A percentile compares a stretch with the other conserved stretches of the same genome.
Conservation (phyloP, 2,888 invertebrate species). For the Scaeva pyrastri region DNA sequence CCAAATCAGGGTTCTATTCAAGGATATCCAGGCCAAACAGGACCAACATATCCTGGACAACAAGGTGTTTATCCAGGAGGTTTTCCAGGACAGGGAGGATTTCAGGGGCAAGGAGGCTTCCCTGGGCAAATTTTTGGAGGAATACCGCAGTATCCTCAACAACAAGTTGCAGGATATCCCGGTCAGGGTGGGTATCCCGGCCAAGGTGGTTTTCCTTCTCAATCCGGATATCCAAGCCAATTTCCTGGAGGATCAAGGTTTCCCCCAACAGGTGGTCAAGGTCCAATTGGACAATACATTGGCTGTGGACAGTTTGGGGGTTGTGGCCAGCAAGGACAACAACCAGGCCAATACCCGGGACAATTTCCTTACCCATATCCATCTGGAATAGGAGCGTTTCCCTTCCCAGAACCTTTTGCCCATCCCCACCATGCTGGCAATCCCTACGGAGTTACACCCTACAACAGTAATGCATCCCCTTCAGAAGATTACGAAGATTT, state of each 20-base stretch:
- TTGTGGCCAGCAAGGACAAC: conserved; percentile 60
- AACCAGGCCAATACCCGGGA: conserved; percentile 55
- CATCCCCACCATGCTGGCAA: conserved; percentile 34
- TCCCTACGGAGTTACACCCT: conserved; percentile 63
- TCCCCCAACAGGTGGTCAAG: conserved; percentile 69
- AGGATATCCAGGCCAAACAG: conserved; percentile 50
- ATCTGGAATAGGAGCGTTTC: conserved; percentile 37
- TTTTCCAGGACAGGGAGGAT: conserved; percentile 57
- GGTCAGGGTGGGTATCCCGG: conserved; percentile 40
- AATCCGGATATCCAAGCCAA: conserved; percentile 68
- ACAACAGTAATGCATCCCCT: conserved; percentile 46
- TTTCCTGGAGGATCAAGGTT: conserved; percentile 74
- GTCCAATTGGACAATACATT: conserved; percentile 68
- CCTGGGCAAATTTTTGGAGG: conserved; percentile 66
- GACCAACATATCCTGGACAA: no score
- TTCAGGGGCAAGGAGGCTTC: conserved; percentile 47
- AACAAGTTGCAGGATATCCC: conserved; percentile 46
- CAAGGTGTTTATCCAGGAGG: conserved; percentile 35
- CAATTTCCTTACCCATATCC: conserved; percentile 42
- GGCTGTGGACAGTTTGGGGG: conserved; percentile 50
- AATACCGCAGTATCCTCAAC: conserved; percentile 75
- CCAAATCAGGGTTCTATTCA: conserved; percentile 52
- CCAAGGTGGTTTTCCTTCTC: conserved; percentile 44
- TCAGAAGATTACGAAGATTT: conserved; percentile 66
- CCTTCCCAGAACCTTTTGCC: conserved; percentile 42